Percentiles rank a stretch among this genome's conserved stretches.
Conservation (phyloP, 2,888 invertebrate genomes). For the Lepidocyrtoides sp. region DNA sequence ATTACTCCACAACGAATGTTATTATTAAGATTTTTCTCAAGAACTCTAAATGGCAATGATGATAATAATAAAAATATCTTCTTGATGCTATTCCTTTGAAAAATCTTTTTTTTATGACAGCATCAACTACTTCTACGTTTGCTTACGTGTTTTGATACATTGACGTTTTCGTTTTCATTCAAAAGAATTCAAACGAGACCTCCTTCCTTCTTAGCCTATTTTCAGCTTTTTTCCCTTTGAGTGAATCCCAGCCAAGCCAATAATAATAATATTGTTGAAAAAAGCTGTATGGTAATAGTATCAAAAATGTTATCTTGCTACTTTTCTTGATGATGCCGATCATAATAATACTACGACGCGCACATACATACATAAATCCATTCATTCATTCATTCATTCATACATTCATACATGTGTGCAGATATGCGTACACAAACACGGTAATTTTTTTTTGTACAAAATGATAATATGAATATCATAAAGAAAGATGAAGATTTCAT, state of each 20-base stretch:
- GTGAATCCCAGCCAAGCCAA: constrained; percentile 52
- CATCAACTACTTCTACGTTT: not conserved
- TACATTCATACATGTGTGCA: too few species aligned
- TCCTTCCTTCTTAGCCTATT: constrained; percentile 31
- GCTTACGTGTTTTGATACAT: not conserved
- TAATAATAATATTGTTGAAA: constrained; percentile 43
- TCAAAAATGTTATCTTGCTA: constrained; percentile 38
- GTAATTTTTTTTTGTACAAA: not conserved
- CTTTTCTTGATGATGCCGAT: constrained; percentile 45
- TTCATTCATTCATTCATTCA: too few species aligned
- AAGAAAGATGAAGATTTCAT: constrained; percentile 1
- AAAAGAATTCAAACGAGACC: constrained; percentile 28
- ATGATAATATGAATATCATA: not conserved
- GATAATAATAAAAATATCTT: constrained; percentile 24
- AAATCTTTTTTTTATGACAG: constrained; percentile 2
- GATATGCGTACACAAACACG: not conserved
- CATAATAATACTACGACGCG: not conserved
- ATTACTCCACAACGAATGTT: not conserved
- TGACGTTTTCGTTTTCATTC: constrained; percentile 49
- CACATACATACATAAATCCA: not conserved
- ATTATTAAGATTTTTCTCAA: not conserved
- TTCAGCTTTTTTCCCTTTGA: constrained; percentile 35
- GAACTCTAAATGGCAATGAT: constrained; percentile 11
- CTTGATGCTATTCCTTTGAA: not conserved
- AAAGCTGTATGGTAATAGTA: constrained; percentile 31